These are phyloP conservation scores for Podarcis muralis DNA, from an alignment of 2,113 vertebrate species.

Conservation along the genomic window DNA sequence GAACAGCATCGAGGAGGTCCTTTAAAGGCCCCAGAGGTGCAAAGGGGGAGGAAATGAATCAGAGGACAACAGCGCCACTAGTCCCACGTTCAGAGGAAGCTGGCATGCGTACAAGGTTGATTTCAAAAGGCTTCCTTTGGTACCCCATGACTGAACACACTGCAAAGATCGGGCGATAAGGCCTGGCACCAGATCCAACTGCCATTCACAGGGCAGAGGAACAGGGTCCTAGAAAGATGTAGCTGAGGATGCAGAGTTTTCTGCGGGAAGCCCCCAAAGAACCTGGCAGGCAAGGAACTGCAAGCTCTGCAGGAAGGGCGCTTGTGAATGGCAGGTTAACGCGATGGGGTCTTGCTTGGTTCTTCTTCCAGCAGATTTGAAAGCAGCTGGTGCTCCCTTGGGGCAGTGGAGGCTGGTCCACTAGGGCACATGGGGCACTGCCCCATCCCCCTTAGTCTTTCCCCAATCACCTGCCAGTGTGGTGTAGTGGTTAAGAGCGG, in stretches of 20 bases:
- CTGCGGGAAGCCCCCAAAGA: not conserved
- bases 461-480: too few species aligned
- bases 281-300: not conserved
- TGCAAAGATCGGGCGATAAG: slow-evolving; percentile 14
- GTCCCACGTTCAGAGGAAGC: not conserved
- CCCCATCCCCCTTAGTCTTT: too few species aligned
- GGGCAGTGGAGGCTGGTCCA: too few species aligned
- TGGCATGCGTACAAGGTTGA: slow-evolving; percentile 16
- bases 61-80: not conserved
- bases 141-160: not conserved
- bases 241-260: not conserved
- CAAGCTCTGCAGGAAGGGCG: not conserved
- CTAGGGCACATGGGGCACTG: too few species aligned
- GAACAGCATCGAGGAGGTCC: not conserved
- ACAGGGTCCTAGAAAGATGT: not conserved
- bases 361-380: not conserved
- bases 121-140: slow-evolving; percentile 29
- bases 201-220: not conserved
- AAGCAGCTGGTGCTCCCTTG: not conserved
- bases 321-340: not conserved
- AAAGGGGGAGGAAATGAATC: slow-evolving; percentile 18
- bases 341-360: not conserved
- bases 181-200: not conserved
- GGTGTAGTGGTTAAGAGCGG: too few species aligned
- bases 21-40: slow-evolving; percentile 12